Conservation (phyloP, 1,140 invertebrate species). For the Anthonomus grandis region DNA sequence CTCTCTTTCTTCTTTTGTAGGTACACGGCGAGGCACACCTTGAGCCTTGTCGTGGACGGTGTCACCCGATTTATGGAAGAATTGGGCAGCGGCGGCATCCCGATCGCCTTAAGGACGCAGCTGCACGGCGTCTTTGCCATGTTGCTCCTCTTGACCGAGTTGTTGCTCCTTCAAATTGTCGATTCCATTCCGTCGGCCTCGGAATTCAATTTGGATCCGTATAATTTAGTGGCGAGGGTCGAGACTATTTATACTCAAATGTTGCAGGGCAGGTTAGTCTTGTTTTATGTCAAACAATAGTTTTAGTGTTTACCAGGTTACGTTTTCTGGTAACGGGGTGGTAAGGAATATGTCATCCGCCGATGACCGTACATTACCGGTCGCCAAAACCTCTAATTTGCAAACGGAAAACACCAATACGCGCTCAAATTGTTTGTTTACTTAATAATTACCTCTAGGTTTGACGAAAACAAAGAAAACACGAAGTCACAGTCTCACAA, state of each 20-base stretch:
- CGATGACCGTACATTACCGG: too few relatives aligned
- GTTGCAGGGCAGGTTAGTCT: slow-evolving; percentile 36
- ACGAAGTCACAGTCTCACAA: too few relatives aligned
- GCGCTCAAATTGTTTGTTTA: too few relatives aligned
- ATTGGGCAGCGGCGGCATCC: slow-evolving; percentile 21
- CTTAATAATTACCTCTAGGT: too few relatives aligned
- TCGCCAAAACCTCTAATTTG: too few relatives aligned
- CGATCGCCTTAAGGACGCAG: slow-evolving; percentile 28
- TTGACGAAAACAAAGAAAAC: too few relatives aligned
- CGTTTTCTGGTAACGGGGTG: neutral
- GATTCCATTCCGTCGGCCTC: slow-evolving; percentile 44
- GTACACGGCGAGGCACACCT: slow-evolving; percentile 43
- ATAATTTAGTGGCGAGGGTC: slow-evolving; percentile 38
- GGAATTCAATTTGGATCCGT: slow-evolving; percentile 39
- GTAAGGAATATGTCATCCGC: neutral
- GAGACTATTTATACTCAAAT: slow-evolving; percentile 41
- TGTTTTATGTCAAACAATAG: too few relatives aligned
- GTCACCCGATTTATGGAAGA: slow-evolving; percentile 39
- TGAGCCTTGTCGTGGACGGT: slow-evolving; percentile 46
- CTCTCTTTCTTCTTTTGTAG: too few relatives aligned
- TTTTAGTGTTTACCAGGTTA: slow-evolving; percentile 8
- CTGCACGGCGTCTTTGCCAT: slow-evolving; percentile 38
- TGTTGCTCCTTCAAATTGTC: slow-evolving; percentile 42
- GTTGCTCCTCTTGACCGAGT: slow-evolving; percentile 40
- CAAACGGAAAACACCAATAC: too few relatives aligned